Evolutionary conservation across 2,113 vertebrate genomes (phyloP), one percentile per base, ranked within the genome.

Genomic region (Asarcornis scutulata): DNA sequence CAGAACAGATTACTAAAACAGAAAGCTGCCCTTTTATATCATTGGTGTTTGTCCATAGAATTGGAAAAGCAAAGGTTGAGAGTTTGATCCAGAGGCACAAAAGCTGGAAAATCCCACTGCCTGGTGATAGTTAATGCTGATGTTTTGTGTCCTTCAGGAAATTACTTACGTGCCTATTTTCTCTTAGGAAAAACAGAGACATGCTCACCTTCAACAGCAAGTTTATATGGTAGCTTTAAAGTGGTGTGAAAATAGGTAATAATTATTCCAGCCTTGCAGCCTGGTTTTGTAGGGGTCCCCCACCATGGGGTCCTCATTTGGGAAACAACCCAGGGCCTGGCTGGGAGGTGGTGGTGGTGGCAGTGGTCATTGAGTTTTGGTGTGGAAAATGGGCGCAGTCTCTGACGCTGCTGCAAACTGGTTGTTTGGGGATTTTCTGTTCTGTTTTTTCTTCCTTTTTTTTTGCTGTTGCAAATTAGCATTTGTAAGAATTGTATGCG

Each of bases 11-110:
- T 81, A 83, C 86, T 95, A 68, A 92, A 96, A 90, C 90, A 94
- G 93, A 96, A 91, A 88, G 56, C 48, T 94, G 90, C 80, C 72
- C 92, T 95, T 97, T 94, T 92, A 64, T 75, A 76, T 89, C 53
- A 22, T 32, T 73, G 66, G 7, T 94, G 80, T 95, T 95, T 94
- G 76, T 75, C 92, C 26, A 14, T 75, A 78, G 92, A 95, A 84
- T 69, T 90, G 83, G 86, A 95, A 94, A 97, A 86, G 92, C 66
- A 88, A 94, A 90, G 46, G 52, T 40, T 95, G 73, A 83, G 64
- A 68, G 58, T 81, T 95, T 92, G 66, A 93, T 91, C 86, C 77
- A 90, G 58, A 64, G 90, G 68, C 76, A 91, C 68, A 82, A 86
- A 94, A 93, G 83, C 90, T 96, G 93, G 93, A 96, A 96, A 96